Conservation (phyloP, 2,797 vertebrate species). For the Antrozous pallidus region DNA sequence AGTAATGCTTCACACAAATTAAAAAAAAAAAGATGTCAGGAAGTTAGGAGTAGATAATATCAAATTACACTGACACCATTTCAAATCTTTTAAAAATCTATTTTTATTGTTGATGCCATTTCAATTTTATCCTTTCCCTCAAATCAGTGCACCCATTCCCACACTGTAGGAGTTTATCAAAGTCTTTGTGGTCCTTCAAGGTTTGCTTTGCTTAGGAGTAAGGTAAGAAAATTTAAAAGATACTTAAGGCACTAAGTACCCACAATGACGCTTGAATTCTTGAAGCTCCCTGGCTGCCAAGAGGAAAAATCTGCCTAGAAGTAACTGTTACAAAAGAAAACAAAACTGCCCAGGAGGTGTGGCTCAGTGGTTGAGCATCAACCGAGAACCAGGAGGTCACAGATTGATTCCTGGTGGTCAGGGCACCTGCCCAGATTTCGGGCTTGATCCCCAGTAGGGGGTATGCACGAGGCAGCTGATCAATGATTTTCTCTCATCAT, state of each 20-base stretch:
- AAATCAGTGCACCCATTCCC: not conserved
- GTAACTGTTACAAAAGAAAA: slow-evolving; percentile 2
- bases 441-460: too few relatives aligned
- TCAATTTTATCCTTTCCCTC: not conserved
- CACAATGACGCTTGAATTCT: not conserved
- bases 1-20: not conserved
- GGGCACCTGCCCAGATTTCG: too few relatives aligned
- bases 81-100: too few relatives aligned
- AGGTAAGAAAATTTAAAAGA: not conserved
- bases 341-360: not conserved
- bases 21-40: not conserved
- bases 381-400: too few relatives aligned
- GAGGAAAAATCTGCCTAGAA: not conserved
- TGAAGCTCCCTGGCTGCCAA: not conserved
- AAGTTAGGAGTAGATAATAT: not conserved
- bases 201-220: not conserved
- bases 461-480: too few relatives aligned
- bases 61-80: not conserved
- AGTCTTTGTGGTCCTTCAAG: not conserved
- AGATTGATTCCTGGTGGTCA: too few relatives aligned
- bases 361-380: too few relatives aligned
- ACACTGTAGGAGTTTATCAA: not conserved
- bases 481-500: too few relatives aligned
- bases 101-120: too few relatives aligned
- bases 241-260: not conserved